These are phyloP conservation scores for Drosophila sulfurigaster DNA, from an alignment of 1,140 invertebrate genomes.

Conservation along the genomic window DNA sequence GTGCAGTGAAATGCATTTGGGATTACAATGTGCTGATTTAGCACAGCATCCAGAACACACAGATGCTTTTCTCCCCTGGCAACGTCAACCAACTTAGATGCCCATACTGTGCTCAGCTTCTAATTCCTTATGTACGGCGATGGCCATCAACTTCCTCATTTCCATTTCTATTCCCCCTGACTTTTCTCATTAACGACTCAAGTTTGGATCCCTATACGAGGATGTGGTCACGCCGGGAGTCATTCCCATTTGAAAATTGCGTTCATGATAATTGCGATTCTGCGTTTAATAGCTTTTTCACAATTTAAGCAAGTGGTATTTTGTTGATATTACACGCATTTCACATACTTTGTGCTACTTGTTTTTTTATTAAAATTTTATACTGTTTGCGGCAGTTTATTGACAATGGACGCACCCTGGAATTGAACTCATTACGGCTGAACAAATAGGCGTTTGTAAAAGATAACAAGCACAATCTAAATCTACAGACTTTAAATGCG, in stretches of 20 bases:
- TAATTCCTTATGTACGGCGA: slow-evolving; percentile 41
- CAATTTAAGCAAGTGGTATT: slow-evolving; percentile 79
- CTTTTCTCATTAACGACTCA: slow-evolving; percentile 76
- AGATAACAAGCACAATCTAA: too few species aligned
- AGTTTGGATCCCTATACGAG: slow-evolving; percentile 52
- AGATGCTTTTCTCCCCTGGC: not conserved
- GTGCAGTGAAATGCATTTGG: slow-evolving; percentile 33
- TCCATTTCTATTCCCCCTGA: slow-evolving; percentile 24
- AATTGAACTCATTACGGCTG: not conserved
- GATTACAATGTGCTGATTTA: slow-evolving; percentile 79
- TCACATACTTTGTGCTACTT: slow-evolving; percentile 68
- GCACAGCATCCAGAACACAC: slow-evolving; percentile 11
- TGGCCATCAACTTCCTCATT: not conserved
- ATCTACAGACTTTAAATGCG: too few species aligned
- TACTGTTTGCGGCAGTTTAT: slow-evolving; percentile 40
- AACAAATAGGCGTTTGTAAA: not conserved
- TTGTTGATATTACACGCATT: slow-evolving; percentile 75
- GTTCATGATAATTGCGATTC: slow-evolving; percentile 81
- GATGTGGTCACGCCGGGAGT: slow-evolving; percentile 18
- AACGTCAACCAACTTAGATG: too few species aligned
- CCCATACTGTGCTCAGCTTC: slow-evolving; percentile 27
- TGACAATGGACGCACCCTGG: slow-evolving; percentile 18
- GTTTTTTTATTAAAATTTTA: slow-evolving; percentile 75
- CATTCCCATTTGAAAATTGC: slow-evolving; percentile 51
- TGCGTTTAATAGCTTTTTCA: slow-evolving; percentile 80